A percentile compares a stretch with the other conserved stretches of the same genome.
phyloP scores from a whole-genome alignment of 2,888 invertebrate species.

The Allacma fusca region DNA sequence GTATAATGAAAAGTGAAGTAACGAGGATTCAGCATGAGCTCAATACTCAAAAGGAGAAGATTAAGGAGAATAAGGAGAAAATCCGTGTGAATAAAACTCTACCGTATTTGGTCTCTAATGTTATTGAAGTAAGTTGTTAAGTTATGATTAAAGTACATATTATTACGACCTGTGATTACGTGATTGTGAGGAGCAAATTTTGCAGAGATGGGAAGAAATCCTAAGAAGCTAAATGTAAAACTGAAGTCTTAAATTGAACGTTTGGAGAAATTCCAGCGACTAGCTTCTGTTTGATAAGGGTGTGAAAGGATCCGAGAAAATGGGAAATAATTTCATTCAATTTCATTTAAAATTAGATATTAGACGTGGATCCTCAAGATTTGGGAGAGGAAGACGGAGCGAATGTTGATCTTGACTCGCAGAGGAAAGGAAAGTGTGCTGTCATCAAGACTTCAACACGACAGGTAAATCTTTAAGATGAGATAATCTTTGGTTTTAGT shows the following conservation, averaged over 20 bases:
- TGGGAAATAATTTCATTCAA: no score
- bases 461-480: conserved; percentile 66
- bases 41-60: conserved; percentile 96
- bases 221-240: no score
- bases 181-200: no score
- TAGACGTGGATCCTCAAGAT: conserved; percentile 98
- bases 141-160: no score
- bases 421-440: conserved; percentile 98
- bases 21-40: conserved; percentile 97
- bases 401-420: conserved; percentile 97
- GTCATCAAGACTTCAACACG: conserved; percentile 99
- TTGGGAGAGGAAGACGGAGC: conserved; percentile 96
- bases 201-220: no score
- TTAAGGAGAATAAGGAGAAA: conserved; percentile 98
- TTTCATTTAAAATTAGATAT: conserved; percentile 67
- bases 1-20: conserved; percentile 99
- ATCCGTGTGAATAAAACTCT: conserved; percentile 99
- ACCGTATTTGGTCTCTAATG: conserved; percentile 98
- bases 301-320: no score
- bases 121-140: conserved; percentile 77
- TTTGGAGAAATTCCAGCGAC: no score
- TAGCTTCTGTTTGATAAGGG: no score
- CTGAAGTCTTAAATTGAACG: no score
- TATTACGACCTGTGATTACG: no score
- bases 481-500: no score